Evolutionary conservation across 2,113 vertebrate genomes (phyloP), one percentile per base, ranked within the genome.

Genomic region (Scopus umbretta): DNA sequence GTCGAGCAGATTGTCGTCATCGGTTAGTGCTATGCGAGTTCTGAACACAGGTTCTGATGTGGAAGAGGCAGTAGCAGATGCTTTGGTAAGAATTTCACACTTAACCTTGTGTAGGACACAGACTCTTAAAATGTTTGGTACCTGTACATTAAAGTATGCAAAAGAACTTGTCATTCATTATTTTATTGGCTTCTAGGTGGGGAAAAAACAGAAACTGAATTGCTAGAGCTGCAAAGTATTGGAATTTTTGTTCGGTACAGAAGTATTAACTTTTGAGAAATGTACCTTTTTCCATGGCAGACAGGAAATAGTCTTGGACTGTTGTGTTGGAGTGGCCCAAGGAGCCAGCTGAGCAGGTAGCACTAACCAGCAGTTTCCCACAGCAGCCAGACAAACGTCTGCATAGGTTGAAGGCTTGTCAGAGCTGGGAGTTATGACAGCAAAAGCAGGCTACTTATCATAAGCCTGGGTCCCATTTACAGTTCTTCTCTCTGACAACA

Each of bases 11-110:
- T 97, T 99, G 68, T 99, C 99, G 0, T 99, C 99, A 9, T 99
- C 99, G 5, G 99, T 99, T 96, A 99, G 99, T 45, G 99, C 99
- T 95, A 99, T 99, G 99, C 97, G 99, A 92, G 99, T 99, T 95
- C 98, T 99, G 70, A 99, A 99, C 98, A 98, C 99, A 0, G 99
- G 99, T 68, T 99, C 99, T 9, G 99, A 99, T 0, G 99, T 99
- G 86, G 99, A 99, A 93, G 99, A 99, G 94, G 99, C 99, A 4
- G 99, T 99, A 14, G 99, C 99, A 63, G 99, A 99, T 76, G 99
- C 99, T 30, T 97, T 99, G 99, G 99, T 99, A 99, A 97, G 97
- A 88, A 76, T 55, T 80, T 91, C 17, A 1, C 30, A 11, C 59
- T 56, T 68, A 18, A 18, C 0, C 2, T 73, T 55, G 5, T 49